These are phyloP conservation scores for Chironex yamaguchii DNA, from an alignment of 30 jellyfish, hydroid and myxozoan genomes.

Conservation along the genomic window DNA sequence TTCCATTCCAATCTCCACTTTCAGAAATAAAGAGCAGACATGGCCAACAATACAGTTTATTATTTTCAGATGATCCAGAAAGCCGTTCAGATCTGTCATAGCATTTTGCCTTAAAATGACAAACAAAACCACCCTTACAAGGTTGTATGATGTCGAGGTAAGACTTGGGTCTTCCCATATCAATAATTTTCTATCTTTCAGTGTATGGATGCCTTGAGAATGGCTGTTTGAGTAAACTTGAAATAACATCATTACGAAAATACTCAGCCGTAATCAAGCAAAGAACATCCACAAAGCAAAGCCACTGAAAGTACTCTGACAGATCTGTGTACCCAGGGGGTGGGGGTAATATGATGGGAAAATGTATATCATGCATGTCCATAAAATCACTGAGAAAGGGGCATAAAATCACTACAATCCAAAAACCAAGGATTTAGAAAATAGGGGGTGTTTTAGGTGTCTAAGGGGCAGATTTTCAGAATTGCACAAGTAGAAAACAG, in stretches of 20 bases:
- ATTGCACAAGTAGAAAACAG: too few species aligned
- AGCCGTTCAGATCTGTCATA: constrained; percentile 45
- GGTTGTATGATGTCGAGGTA: constrained; percentile 24
- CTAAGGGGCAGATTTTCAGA: too few species aligned
- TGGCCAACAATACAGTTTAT: constrained; percentile 38
- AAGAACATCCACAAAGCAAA: too few species aligned
- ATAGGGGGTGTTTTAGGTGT: too few species aligned
- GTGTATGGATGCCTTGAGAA: constrained; percentile 19
- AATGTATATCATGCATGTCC: too few species aligned
- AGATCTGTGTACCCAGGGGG: too few species aligned
- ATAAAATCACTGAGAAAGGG: too few species aligned
- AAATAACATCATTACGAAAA: constrained; percentile 19
- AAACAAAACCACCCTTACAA: constrained; percentile 39
- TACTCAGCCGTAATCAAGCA: background rate
- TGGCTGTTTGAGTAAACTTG: constrained; percentile 23
- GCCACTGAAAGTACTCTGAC: too few species aligned
- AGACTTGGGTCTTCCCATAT: constrained; percentile 44
- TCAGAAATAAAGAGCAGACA: constrained; percentile 25
- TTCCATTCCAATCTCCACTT: constrained; percentile 20
- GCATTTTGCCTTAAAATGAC: background rate
- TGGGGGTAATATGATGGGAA: too few species aligned
- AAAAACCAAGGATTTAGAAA: too few species aligned
- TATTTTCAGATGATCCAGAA: constrained; percentile 20
- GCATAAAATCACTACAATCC: too few species aligned
- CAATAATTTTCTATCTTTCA: constrained; percentile 21